A percentile compares a stretch with the other conserved stretches of the same genome.
Evolutionary conservation across 2,888 invertebrate genomes (phyloP).

Genomic region (Lutraria lutraria): DNA sequence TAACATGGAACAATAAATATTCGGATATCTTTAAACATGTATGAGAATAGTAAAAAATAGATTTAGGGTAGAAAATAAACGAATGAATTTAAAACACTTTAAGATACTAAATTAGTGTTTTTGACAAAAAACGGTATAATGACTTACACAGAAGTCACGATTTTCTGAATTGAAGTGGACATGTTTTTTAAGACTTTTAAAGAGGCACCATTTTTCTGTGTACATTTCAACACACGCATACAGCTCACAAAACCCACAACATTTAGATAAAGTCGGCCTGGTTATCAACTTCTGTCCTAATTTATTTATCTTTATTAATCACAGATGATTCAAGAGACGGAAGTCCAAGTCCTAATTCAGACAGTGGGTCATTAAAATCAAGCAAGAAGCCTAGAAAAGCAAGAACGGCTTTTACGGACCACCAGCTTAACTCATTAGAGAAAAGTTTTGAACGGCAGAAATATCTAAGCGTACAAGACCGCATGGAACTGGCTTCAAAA

Average conservation of each 20-base stretch:
- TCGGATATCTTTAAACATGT: conserved; percentile 23
- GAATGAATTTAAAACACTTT: neutral
- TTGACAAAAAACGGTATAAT: too few relatives aligned
- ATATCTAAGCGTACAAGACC: conserved; percentile 92
- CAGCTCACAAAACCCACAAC: too few relatives aligned
- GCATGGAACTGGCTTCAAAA: conserved; percentile 98
- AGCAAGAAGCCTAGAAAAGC: conserved; percentile 98
- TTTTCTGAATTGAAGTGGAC: too few relatives aligned
- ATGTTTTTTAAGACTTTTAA: too few relatives aligned
- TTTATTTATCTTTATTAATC: too few relatives aligned
- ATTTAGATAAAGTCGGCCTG: too few relatives aligned
- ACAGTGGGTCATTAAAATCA: conserved; percentile 31
- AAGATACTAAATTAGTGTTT: too few relatives aligned
- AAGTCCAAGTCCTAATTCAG: conserved; percentile 44
- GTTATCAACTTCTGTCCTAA: too few relatives aligned
- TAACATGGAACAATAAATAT: conserved; percentile 4
- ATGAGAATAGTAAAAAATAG: neutral
- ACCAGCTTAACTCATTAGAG: conserved; percentile 96
- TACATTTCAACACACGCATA: too few relatives aligned
- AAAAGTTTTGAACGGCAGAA: conserved; percentile 99
- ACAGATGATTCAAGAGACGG: conserved; percentile 59
- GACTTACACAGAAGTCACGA: too few relatives aligned
- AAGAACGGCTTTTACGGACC: conserved; percentile 99
- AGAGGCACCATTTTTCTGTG: too few relatives aligned
- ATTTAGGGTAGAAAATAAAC: neutral